A percentile compares a stretch with the other conserved stretches of the same genome.
Evolutionary conservation across 1,140 invertebrate genomes (phyloP).

Genomic region (Drosophila micromelanica): DNA sequence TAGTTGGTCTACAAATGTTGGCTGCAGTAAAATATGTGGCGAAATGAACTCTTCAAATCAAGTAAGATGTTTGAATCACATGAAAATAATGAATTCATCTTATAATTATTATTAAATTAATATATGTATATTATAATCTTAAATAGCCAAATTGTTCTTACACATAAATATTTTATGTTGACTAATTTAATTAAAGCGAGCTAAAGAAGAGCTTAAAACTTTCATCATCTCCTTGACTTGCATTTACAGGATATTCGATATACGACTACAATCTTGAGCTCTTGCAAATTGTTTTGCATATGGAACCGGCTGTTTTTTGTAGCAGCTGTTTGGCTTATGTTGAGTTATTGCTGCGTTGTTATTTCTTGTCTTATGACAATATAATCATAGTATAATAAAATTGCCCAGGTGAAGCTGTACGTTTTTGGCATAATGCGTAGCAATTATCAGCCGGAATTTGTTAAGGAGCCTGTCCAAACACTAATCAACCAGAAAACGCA

Average conservation of each 20-base stretch:
- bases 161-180: too few relatives aligned
- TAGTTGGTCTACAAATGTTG: too few relatives aligned
- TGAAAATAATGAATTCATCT: too few relatives aligned
- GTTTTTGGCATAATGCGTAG: slow-evolving; percentile 30
- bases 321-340: slow-evolving; percentile 63
- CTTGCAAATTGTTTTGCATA: slow-evolving; percentile 43
- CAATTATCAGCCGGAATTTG: slow-evolving; percentile 25
- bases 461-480: slow-evolving; percentile 6
- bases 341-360: slow-evolving; percentile 34
- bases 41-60: too few relatives aligned
- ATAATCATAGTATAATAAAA: slow-evolving; percentile 46
- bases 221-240: neutral
- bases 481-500: slow-evolving; percentile 34
- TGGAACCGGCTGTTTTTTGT: slow-evolving; percentile 59
- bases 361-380: slow-evolving; percentile 52
- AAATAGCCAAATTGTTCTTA: too few relatives aligned
- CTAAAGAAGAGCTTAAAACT: too few relatives aligned
- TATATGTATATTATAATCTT: too few relatives aligned
- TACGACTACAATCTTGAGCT: neutral
- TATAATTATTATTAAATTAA: too few relatives aligned
- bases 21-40: too few relatives aligned
- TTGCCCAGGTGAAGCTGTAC: slow-evolving; percentile 1
- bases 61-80: too few relatives aligned
- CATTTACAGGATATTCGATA: slow-evolving; percentile 1
- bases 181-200: too few relatives aligned